Evolutionary conservation across 2,113 vertebrate genomes (phyloP), one percentile per base, ranked within the genome.

Genomic region (Megaleporinus macrocephalus): DNA sequence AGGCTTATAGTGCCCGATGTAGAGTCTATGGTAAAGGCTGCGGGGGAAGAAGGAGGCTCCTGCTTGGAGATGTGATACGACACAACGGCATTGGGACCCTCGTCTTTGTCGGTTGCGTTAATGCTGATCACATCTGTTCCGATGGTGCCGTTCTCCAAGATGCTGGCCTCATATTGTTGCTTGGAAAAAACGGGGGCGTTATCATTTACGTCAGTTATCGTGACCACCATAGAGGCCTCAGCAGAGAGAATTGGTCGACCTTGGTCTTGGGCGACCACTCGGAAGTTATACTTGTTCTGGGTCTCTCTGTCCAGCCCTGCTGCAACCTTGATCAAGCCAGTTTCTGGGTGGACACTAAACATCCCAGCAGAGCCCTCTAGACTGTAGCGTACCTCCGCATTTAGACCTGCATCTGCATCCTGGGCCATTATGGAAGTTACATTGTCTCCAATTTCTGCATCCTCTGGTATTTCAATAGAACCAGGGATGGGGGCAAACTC

Each of bases 211-310:
- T 95, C 95, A 0, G 66, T 84, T 0, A 95, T 0, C 0, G 77
- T 1, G 41, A 95, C 0, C 0, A 65, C 73, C 85, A 95, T 44
- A 49, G 65, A 51, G 69, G 91, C 86, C 1, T 74, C 88, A 33
- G 91, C 36, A 0, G 91, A 91, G 5, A 3, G 83, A 1, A 12
- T 0, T 0, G 94, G 95, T 1, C 91, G 94, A 66, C 94, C 94
- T 85, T 91, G 93, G 83, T 95, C 94, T 20, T 89, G 92, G 20
- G 93, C 95, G 33, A 93, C 86, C 76, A 93, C 91, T 49, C 72
- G 86, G 79, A 96, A 63, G n/a, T 71, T 76, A 84, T 94, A 94
- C 44, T 78, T 80, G 1, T 55, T 80, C 68, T 89, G 80, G 10
- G 80, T 76, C 87, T 95, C 95, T 82, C 94, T 90, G 72, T 96